These are phyloP conservation scores for Holothuria leucospilota DNA, from an alignment of 53 echinoderm and acorn worm genomes.

Conservation along the genomic window DNA sequence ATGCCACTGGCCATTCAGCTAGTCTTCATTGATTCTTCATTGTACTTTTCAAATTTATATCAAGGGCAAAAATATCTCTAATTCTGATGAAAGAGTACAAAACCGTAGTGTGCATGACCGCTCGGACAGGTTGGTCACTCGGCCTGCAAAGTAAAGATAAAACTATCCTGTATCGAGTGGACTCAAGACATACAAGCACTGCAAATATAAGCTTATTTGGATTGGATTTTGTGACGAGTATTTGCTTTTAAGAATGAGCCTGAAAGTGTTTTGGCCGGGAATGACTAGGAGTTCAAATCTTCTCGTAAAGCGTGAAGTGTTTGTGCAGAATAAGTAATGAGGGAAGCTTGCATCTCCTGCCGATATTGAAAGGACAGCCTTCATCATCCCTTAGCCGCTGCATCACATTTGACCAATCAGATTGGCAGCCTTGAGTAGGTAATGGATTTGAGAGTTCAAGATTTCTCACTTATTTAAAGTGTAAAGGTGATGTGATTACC, in stretches of 20 bases:
- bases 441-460: slow-evolving; percentile 23
- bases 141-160: too few relatives aligned
- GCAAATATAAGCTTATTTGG: neutral
- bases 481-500: too few relatives aligned
- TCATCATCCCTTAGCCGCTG: neutral
- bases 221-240: neutral
- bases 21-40: too few relatives aligned
- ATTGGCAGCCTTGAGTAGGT: slow-evolving; percentile 32
- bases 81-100: too few relatives aligned
- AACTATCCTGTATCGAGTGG: too few relatives aligned
- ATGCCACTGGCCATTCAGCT: too few relatives aligned
- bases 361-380: neutral
- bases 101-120: too few relatives aligned
- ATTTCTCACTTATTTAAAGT: neutral
- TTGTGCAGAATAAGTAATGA: slow-evolving; percentile 18
- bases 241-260: neutral
- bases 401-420: slow-evolving; percentile 19
- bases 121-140: too few relatives aligned
- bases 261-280: slow-evolving; percentile 1
- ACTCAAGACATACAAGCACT: too few relatives aligned
- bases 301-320: neutral
- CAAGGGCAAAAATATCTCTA: too few relatives aligned
- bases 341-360: slow-evolving; percentile 28
- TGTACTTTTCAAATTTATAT: too few relatives aligned
- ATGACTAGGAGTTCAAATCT: neutral